phyloP scores from a whole-genome alignment of 2,797 vertebrate genomes.

The Poeciliopsis presidionis region DNA sequence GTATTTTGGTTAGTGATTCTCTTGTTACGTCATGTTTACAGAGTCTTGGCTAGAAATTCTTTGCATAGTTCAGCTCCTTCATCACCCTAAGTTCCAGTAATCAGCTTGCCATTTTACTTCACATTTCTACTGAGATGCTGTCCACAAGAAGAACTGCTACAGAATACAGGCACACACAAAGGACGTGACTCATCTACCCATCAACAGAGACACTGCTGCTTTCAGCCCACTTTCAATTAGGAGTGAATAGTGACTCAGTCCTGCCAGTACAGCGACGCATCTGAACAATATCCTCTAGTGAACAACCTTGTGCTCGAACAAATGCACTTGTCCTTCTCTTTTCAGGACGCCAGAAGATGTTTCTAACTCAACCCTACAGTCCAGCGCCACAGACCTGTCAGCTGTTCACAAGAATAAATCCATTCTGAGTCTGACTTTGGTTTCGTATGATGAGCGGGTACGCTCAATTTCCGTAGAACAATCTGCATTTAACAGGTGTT shows the following conservation, averaged over 20 bases:
- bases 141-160: slow-evolving; percentile 8
- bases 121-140: slow-evolving; percentile 16
- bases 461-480: background rate
- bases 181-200: slow-evolving; percentile 57
- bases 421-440: background rate
- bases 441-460: background rate
- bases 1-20: background rate
- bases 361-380: background rate
- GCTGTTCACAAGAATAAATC: background rate
- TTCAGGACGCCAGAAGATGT: slow-evolving; percentile 18
- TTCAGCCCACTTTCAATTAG: slow-evolving; percentile 68
- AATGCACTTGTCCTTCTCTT: slow-evolving; percentile 5
- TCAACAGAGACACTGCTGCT: slow-evolving; percentile 47
- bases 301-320: slow-evolving; percentile 19
- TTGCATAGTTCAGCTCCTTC: background rate
- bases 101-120: background rate
- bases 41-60: background rate
- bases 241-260: slow-evolving; percentile 69
- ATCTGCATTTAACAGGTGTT: background rate
- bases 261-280: slow-evolving; percentile 65
- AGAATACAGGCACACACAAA: slow-evolving; percentile 17
- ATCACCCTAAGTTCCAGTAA: background rate
- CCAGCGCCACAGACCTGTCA: too few species aligned
- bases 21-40: background rate
- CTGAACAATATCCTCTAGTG: slow-evolving; percentile 47